phyloP scores from a whole-genome alignment of 2,888 invertebrate species.

The Megastigmus dorsalis region DNA sequence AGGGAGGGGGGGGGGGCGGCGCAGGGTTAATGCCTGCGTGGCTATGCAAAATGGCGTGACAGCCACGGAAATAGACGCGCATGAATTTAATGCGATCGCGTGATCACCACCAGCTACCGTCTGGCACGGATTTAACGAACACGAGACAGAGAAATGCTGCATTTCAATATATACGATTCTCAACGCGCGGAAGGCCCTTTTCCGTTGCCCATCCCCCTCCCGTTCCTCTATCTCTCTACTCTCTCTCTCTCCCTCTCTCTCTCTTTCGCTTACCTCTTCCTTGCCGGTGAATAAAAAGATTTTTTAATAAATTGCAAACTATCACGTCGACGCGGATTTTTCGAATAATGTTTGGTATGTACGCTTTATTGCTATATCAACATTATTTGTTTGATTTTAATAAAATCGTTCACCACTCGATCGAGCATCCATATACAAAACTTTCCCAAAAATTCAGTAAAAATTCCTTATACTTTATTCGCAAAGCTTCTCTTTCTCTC shows the following conservation, averaged over 20 bases:
- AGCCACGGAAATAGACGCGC: constrained; percentile 70
- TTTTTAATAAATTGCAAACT: too few species aligned
- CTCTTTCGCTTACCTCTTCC: too few species aligned
- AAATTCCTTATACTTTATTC: too few species aligned
- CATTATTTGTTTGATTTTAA: too few species aligned
- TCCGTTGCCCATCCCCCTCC: neutral
- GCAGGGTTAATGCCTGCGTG: constrained; percentile 68
- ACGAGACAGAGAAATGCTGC: constrained; percentile 18
- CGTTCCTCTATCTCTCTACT: neutral
- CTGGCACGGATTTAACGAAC: constrained; percentile 66
- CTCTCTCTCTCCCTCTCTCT: neutral
- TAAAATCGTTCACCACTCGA: too few species aligned
- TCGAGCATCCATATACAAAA: too few species aligned
- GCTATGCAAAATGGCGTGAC: constrained; percentile 70
- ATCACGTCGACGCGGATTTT: too few species aligned
- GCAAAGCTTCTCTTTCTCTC: neutral
- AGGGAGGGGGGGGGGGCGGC: neutral
- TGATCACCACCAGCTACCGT: constrained; percentile 65
- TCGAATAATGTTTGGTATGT: too few species aligned
- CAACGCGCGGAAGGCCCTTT: constrained; percentile 20
- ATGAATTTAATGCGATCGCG: constrained; percentile 69
- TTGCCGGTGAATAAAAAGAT: too few species aligned
- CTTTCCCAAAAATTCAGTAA: too few species aligned
- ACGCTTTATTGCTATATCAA: too few species aligned
- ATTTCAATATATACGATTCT: constrained; percentile 27